Conservation (phyloP, 2,797 vertebrate species). For the Pteropus rufus region DNA sequence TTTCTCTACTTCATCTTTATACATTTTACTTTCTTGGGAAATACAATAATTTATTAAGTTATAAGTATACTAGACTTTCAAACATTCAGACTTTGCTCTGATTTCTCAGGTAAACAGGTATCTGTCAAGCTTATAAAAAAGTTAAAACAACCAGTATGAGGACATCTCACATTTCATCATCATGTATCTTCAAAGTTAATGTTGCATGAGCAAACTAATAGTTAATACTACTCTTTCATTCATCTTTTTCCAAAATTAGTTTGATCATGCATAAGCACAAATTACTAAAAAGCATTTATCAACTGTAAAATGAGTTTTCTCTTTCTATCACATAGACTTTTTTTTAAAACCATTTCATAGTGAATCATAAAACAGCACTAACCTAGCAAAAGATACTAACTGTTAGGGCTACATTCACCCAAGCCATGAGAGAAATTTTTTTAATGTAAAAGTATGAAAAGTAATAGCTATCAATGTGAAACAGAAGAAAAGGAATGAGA, state of each 20-base stretch:
- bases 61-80: not conserved
- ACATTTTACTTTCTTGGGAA: not conserved
- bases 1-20: not conserved
- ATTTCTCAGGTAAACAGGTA: not conserved
- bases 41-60: not conserved
- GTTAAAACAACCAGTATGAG: not conserved
- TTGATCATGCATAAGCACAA: not conserved
- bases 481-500: not conserved
- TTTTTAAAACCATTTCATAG: not conserved
- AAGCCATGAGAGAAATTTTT: not conserved
- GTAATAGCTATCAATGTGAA: not conserved
- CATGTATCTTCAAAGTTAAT: not conserved
- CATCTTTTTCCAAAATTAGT: constrained; percentile 9
- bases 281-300: not conserved
- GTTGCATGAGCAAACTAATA: not conserved
- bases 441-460: not conserved
- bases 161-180: not conserved
- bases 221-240: not conserved
- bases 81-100: not conserved
- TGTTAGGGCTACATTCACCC: not conserved
- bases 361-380: not conserved
- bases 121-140: not conserved
- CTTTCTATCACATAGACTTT: not conserved
- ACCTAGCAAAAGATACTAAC: not conserved
- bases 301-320: not conserved